A percentile compares a stretch with the other conserved stretches of the same genome.
Evolutionary conservation across 2,113 vertebrate species (phyloP).

Genomic region (Neotragus moschatus): DNA sequence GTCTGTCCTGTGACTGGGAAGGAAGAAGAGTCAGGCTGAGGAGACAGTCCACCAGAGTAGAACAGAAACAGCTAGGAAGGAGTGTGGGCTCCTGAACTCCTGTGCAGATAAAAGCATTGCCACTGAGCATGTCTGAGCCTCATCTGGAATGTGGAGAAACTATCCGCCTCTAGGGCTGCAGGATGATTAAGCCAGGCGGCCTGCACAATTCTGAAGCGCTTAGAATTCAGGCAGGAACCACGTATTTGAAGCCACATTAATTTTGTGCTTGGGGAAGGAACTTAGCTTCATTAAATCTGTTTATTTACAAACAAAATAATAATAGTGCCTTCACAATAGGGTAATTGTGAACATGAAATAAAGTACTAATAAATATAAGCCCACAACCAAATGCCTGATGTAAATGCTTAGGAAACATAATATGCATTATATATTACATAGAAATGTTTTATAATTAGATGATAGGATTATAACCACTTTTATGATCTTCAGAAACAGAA

Average conservation of each 20-base stretch:
- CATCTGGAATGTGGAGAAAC: accelerated
- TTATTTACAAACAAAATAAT: background rate
- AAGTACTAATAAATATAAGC: background rate
- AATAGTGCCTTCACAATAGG: background rate
- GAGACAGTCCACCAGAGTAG: accelerated
- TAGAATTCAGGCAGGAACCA: background rate
- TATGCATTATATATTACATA: accelerated
- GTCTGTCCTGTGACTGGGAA: constrained; percentile 65
- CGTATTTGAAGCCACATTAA: background rate
- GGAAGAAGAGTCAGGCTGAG: background rate
- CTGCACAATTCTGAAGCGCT: accelerated
- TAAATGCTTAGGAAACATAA: background rate
- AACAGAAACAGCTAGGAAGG: accelerated
- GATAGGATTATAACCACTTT: background rate
- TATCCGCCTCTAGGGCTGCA: background rate
- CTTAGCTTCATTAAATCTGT: background rate
- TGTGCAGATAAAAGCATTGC: accelerated
- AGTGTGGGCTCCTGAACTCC: background rate
- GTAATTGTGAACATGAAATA: background rate
- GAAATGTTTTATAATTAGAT: background rate
- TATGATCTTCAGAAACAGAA: background rate
- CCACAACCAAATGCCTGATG: background rate
- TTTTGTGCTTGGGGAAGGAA: background rate
- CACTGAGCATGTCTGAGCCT: too few species aligned
- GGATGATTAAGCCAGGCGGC: accelerated